Conservation (phyloP, 2,888 invertebrate species). For the Tinea trinotella region DNA sequence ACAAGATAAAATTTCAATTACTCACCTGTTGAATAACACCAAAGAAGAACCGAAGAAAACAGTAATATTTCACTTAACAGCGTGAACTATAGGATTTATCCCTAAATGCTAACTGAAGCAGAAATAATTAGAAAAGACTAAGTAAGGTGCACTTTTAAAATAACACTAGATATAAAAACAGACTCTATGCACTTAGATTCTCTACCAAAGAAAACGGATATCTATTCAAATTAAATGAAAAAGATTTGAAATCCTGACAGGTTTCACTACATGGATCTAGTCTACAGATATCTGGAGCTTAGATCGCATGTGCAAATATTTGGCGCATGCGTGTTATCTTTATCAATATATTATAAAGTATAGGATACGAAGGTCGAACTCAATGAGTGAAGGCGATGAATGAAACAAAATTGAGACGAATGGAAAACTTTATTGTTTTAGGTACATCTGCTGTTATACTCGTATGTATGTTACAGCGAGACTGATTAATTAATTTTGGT, state of each 20-base stretch:
- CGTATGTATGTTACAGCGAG: neutral
- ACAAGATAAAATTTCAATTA: neutral
- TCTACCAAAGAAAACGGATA: neutral
- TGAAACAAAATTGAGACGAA: constrained; percentile 23
- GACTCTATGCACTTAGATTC: neutral
- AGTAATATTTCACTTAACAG: neutral
- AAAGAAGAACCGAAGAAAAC: neutral
- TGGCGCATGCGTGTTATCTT: constrained; percentile 44
- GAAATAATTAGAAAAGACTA: no score
- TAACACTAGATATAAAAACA: neutral
- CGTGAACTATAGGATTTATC: neutral
- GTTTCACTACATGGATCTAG: constrained; percentile 40
- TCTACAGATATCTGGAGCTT: constrained; percentile 38
- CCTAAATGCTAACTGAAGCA: no score
- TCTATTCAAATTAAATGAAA: neutral
- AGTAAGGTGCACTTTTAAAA: neutral
- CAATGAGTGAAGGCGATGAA: constrained; percentile 61
- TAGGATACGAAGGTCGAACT: constrained; percentile 39
- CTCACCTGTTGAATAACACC: constrained; percentile 1
- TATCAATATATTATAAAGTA: constrained; percentile 56
- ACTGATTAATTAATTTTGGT: constrained; percentile 23
- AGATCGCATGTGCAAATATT: constrained; percentile 28
- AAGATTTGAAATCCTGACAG: constrained; percentile 36
- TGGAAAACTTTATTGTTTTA: neutral
- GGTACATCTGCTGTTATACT: neutral